Evolutionary conservation across 1,140 invertebrate species (phyloP).

Genomic region (Amphibalanus amphitrite): DNA sequence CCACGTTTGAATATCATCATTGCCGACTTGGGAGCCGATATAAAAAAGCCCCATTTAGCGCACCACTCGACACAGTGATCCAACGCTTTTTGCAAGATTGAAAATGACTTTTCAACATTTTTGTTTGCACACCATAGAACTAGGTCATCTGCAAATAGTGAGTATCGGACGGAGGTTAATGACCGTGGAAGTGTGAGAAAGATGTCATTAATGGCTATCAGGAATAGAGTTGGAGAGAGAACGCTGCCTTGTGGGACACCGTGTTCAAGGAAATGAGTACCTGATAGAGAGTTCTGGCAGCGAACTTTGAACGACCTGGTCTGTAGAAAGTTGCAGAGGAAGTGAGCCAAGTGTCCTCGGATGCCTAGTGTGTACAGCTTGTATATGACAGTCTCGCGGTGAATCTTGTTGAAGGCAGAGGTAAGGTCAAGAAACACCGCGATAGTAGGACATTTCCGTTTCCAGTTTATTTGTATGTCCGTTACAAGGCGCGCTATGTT

Average conservation of each 20-base stretch:
- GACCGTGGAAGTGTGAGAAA: not conserved
- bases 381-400: not conserved
- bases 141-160: not conserved
- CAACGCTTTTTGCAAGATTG: not conserved
- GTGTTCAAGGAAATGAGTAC: not conserved
- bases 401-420: not conserved
- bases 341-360: not conserved
- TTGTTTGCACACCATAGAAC: not conserved
- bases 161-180: not conserved
- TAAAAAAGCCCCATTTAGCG: not conserved
- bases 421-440: not conserved
- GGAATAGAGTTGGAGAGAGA: not conserved
- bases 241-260: not conserved
- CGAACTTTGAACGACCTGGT: not conserved
- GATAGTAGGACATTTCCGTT: not conserved
- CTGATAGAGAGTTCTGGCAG: not conserved
- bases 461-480: not conserved
- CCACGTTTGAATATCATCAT: not conserved
- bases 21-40: not conserved
- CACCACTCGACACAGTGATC: not conserved
- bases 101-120: not conserved
- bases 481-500: not conserved
- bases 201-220: not conserved
- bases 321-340: not conserved
- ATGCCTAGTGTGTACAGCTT: not conserved